A percentile compares a stretch with the other conserved stretches of the same genome.
Conservation (phyloP, 2,797 vertebrate genomes). For the Sorex maritimensis region DNA sequence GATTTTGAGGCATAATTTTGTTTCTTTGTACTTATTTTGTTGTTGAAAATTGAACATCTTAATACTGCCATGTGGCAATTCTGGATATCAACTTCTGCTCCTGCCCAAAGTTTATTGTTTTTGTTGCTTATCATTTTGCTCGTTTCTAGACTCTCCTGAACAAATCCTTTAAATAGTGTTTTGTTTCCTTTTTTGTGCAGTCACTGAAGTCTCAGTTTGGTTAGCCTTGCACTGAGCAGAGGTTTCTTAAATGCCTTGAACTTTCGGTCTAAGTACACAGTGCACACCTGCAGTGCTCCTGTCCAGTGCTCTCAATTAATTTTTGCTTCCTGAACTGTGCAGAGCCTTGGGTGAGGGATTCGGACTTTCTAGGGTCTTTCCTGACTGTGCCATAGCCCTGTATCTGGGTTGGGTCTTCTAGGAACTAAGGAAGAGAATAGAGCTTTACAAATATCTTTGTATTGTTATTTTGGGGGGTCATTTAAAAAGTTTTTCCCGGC, state of each 20-base stretch:
- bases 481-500: neutral
- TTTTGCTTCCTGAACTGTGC: neutral
- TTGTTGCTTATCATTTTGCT: neutral
- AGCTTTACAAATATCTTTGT: neutral
- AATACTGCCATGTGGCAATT: neutral
- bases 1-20: neutral
- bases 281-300: no score
- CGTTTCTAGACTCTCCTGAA: neutral
- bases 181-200: neutral
- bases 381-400: accelerated
- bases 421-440: neutral
- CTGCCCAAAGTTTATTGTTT: neutral
- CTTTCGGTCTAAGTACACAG: no score
- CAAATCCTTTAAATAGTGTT: neutral
- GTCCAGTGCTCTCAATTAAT: neutral
- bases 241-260: neutral
- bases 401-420: neutral
- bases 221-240: neutral
- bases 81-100: neutral
- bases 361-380: neutral
- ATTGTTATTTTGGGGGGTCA: neutral
- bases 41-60: neutral
- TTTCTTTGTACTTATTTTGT: neutral
- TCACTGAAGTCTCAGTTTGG: neutral
- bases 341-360: neutral